Evolutionary conservation across 2,888 invertebrate genomes (phyloP), one percentile per base, ranked within the genome.

Genomic region (Drosophila melanosoma): DNA sequence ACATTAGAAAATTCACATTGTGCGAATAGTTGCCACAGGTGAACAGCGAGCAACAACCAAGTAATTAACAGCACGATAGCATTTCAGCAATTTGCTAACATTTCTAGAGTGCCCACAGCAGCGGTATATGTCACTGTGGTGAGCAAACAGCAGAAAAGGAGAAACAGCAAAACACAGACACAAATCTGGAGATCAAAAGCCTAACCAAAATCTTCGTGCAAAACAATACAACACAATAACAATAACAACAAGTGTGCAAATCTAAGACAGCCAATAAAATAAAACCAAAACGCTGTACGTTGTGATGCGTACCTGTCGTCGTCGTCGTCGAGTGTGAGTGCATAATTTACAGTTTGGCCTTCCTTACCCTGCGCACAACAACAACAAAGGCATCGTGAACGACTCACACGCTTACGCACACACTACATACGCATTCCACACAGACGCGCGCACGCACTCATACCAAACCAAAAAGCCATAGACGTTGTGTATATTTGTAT

Each of bases 341-440:
- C 82, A 83, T 83, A 87, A 83, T 83, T 83, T 83, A 83, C 82
- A 52, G 87, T 70, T 83, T 83, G 87, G 82, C 82, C 82, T 83
- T 83, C 84, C 83, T 83, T 83, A 81, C 86, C 60, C 83, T 71
- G 54, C 52, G 78, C 71, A 23, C 45, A 23, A 20, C 45, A 78
- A 69, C 81, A 82, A 78, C 82, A 84, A 80, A 73, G 73, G 51
- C 73, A 74, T 40, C 76, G 78, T 69, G 62, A 73, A 61, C 78
- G 63, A 69, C 68, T 64, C 75, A 77, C 85, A 72, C 86, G 73
- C 80, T 75, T 77, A 75, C 82, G 68, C 79, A 75, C 79, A 70
- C 69, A 67, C 62, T 42, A 58, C 52, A 51, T 56, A 45, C 52
- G 38, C 26, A 48, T 63, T 12, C 65, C 17, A 38, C 32, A 49